Percentiles rank a stretch among this genome's conserved stretches.
phyloP scores from a whole-genome alignment of 1,140 invertebrate genomes.

The Pseudobourletiella spinata region DNA sequence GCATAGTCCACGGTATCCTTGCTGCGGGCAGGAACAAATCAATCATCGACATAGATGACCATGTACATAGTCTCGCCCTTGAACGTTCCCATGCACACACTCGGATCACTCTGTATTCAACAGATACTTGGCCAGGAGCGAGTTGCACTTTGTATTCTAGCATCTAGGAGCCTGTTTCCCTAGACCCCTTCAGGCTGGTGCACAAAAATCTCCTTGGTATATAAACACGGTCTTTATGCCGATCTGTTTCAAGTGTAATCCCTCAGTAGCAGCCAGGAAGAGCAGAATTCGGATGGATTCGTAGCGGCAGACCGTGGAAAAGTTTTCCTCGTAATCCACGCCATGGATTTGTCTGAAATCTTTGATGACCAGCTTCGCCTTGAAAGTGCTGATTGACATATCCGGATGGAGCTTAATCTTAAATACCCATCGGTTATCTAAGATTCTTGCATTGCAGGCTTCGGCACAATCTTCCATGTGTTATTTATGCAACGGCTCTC shows the following conservation, averaged over 20 bases:
- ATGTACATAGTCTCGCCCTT: conserved; percentile 34
- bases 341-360: conserved; percentile 35
- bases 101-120: conserved; percentile 38
- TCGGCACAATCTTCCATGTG: conserved; percentile 20
- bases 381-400: neutral
- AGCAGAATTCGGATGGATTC: conserved; percentile 41
- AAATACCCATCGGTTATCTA: conserved; percentile 33
- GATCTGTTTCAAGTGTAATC: conserved; percentile 38
- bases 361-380: conserved; percentile 34
- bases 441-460: conserved; percentile 19
- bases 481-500: neutral
- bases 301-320: conserved; percentile 38
- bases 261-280: conserved; percentile 37
- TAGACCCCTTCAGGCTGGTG: conserved; percentile 39
- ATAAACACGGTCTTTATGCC: conserved; percentile 41
- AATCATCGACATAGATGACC: conserved; percentile 46
- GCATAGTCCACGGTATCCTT: conserved; percentile 26
- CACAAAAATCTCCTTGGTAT: conserved; percentile 31
- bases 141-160: conserved; percentile 38
- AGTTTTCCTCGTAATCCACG: conserved; percentile 38
- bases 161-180: conserved; percentile 38
- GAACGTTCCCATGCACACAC: conserved; percentile 8
- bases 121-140: conserved; percentile 37
- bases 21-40: conserved; percentile 34
- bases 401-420: conserved; percentile 15